Base-by-base conservation (phyloP, 1,140 invertebrate genomes). In the Grapholita molesta region DNA sequence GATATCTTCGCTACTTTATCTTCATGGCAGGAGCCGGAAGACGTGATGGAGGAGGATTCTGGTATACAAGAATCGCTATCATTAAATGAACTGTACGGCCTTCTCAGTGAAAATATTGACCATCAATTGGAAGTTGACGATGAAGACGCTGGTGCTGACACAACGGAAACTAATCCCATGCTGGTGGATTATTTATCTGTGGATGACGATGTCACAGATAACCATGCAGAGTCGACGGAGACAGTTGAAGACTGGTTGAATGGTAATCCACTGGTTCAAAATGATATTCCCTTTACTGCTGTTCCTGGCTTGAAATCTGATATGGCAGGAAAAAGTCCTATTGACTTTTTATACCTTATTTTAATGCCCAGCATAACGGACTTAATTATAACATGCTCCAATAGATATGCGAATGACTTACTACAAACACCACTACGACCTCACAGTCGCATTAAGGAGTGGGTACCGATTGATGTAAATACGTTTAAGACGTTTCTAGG, bases 271-370 rank as follows among this genome's bases (percentile, higher is more conserved):
- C n/a, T 11, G 35, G 35, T 42, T 11, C 35, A 42, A 42, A 42
- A 42, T 42, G 35, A 15, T 12, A 42, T 42, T 42, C n/a, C 3
- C n/a, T 42, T 42, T 12, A 42, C 35, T 42, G 35, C 35, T 12
- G 35, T 42, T 42, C 35, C 35, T 42, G 35, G n/a, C 35, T 42
- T 15, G n/a, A 42, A 42, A 42, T 42, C 11, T 42, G 35, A 42
- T 42, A 42, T 42, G 35, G n/a, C 35, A 42, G 35, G 35, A 42
- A 42, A 66, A 42, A 15, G 32, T 35, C 69, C 66, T 53, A 32
- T 48, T 42, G 64, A 70, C 32, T 52, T 70, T 70, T 67, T 64
- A 53, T 32, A 67, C 69, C 69, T 53, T 55, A 33, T 33, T 33
- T 33, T 33, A 9, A 33, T 33, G 32, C 32, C 32, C 32, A 33